Percentiles rank a stretch among this genome's conserved stretches.
phyloP scores from a whole-genome alignment of 2,797 vertebrate species.

The Delichon dasypus region DNA sequence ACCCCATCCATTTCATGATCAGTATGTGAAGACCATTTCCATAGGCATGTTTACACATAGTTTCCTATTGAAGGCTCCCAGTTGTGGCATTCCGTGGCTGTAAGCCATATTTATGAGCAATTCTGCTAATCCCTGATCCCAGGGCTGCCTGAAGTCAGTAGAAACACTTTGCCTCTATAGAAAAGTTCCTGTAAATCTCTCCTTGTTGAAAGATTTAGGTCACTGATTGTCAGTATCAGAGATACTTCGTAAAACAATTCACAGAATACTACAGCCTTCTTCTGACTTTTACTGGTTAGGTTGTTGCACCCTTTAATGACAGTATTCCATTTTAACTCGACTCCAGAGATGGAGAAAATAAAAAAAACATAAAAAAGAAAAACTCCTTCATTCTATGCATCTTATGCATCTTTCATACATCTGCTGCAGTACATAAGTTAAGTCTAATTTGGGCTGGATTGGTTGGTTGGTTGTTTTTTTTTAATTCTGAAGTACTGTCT shows the following conservation, averaged over 20 bases:
- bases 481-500: conserved; percentile 26
- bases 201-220: conserved; percentile 77
- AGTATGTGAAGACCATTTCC: conserved; percentile 36
- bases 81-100: conserved; percentile 40
- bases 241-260: conserved; percentile 74
- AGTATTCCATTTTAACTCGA: conserved; percentile 61
- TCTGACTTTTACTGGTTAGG: conserved; percentile 54
- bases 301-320: conserved; percentile 69
- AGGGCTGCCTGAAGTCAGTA: conserved; percentile 51
- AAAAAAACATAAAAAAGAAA: neutral
- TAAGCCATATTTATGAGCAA: conserved; percentile 65
- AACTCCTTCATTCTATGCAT: conserved; percentile 40
- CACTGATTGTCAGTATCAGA: conserved; percentile 72
- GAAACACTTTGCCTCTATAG: conserved; percentile 65
- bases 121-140: conserved; percentile 72
- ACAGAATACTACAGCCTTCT: conserved; percentile 62
- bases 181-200: conserved; percentile 77
- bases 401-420: conserved; percentile 54
- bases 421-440: conserved; percentile 57
- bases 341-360: neutral
- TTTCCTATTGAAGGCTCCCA: conserved; percentile 51
- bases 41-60: conserved; percentile 53
- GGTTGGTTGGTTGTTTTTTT: neutral
- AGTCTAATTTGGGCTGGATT: neutral
- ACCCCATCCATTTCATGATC: neutral